Base-by-base conservation (phyloP, 2,888 invertebrate genomes). In the Trichogramma evanescens region DNA sequence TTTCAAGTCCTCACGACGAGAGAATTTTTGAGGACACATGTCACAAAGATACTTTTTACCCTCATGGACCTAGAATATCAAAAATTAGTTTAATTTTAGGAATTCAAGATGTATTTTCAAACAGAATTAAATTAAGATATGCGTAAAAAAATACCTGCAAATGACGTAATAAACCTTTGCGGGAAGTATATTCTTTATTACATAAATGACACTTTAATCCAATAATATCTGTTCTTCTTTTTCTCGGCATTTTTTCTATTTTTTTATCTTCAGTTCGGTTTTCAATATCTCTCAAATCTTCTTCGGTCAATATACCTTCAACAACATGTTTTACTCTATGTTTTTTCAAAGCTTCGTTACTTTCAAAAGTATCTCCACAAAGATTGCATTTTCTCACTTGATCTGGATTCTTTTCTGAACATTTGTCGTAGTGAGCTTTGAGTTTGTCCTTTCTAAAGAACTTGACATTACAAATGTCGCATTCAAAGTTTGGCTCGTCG, bases 301-400 rank as follows among this genome's bases (percentile, higher is more conserved):
- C 78, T 49, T 77, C 78, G 4, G 77, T 75, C 4, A 77, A 58
- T 7, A 77, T 75, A 1, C 78, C 78, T 53, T 77, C 78, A 1
- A 73, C 74, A 1, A 78, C 78, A 54, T 78, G 77, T 44, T 74
- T 77, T 0, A 72, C 67, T n/a, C 77, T 66, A 44, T 77, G 77
- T 48, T 76, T 72, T 2, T 70, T 69, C 6, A 78, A 50, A 39
- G 77, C 72, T 9, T 77, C 76, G 43, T 77, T 77, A 46, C 75
- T 78, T 40, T 78, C 77, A 50, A 78, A 78, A 42, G 64, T 73
- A 43, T 78, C 78, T 0, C 76, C 75, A 50, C 78, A 78, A 4
- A 78, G 77, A 49, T 77, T 78, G 62, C 78, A 78, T 58, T 76
- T 77, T 44, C 78, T 68, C 8, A 78, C 78, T 59, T 77, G 78